These are phyloP conservation scores for Hemicentrotus pulcherrimus DNA, from an alignment of 35 echinoderm and acorn worm species.

Conservation along the genomic window DNA sequence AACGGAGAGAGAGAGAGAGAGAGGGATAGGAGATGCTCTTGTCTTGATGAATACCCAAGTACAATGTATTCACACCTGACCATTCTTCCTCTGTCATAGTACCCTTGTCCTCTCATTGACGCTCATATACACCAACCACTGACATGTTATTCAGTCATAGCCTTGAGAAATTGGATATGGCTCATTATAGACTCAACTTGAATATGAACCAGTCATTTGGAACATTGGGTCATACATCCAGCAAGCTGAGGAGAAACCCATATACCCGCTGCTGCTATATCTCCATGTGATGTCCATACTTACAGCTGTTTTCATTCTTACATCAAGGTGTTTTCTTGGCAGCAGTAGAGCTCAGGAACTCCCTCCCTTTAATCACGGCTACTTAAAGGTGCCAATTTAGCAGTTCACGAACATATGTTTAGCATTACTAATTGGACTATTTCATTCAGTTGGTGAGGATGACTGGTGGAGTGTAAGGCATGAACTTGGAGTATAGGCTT, in stretches of 20 bases:
- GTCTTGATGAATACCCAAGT: background rate
- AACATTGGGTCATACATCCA: background rate
- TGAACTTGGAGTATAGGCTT: background rate
- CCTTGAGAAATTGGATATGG: background rate
- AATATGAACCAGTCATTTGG: slow-evolving; percentile 10
- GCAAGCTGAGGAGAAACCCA: background rate
- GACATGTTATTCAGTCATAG: background rate
- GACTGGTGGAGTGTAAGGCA: background rate
- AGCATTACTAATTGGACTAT: background rate
- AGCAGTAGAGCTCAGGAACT: background rate
- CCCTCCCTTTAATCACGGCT: slow-evolving; percentile 8
- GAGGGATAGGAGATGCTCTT: background rate
- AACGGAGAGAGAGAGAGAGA: background rate
- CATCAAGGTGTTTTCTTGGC: background rate
- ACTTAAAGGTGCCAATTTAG: background rate
- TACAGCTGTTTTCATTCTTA: slow-evolving; percentile 1
- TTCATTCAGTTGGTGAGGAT: background rate
- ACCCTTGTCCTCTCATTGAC: background rate
- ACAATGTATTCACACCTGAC: background rate
- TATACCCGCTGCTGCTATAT: background rate
- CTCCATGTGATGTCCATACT: background rate
- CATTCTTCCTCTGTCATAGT: background rate
- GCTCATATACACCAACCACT: background rate
- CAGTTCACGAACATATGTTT: background rate
- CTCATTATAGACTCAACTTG: background rate